A percentile compares a stretch with the other conserved stretches of the same genome.
These are phyloP conservation scores for Myzus persicae DNA, from an alignment of 1,140 invertebrate genomes.

Conservation along the genomic window DNA sequence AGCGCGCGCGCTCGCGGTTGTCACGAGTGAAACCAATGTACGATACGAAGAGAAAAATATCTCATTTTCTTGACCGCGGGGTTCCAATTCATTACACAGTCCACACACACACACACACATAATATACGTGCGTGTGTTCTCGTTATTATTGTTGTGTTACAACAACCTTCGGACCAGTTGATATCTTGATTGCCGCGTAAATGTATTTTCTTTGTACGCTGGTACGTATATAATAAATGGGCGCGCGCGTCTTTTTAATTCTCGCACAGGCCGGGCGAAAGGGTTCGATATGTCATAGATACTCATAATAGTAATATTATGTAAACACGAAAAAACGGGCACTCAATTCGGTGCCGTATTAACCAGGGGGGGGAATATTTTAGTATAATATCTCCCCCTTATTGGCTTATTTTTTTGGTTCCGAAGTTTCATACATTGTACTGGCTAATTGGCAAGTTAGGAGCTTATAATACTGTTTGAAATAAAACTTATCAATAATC, in stretches of 20 bases:
- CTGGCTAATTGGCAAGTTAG: background rate
- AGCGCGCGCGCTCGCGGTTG: constrained; percentile 11
- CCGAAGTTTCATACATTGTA: background rate
- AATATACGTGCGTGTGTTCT: constrained; percentile 25
- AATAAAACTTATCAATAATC: background rate
- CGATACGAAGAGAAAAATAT: constrained; percentile 30
- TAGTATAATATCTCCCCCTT: no score
- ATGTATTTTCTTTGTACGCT: background rate
- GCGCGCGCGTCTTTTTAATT: background rate
- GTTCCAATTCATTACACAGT: constrained; percentile 45
- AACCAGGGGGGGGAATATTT: background rate
- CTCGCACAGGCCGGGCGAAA: background rate
- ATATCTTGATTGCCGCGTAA: constrained; percentile 27
- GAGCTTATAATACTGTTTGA: background rate
- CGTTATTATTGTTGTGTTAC: constrained; percentile 40
- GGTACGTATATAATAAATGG: background rate
- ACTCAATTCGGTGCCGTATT: background rate
- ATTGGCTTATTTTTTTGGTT: background rate
- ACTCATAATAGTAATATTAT: constrained; percentile 2
- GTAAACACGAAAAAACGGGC: background rate
- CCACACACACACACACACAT: background rate
- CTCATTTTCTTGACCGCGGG: constrained; percentile 55
- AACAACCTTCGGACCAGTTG: constrained; percentile 41
- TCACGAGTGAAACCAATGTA: constrained; percentile 39
- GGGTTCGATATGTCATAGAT: background rate